Conservation (phyloP, 1,140 invertebrate genomes). For the Colletes latitarsis region DNA sequence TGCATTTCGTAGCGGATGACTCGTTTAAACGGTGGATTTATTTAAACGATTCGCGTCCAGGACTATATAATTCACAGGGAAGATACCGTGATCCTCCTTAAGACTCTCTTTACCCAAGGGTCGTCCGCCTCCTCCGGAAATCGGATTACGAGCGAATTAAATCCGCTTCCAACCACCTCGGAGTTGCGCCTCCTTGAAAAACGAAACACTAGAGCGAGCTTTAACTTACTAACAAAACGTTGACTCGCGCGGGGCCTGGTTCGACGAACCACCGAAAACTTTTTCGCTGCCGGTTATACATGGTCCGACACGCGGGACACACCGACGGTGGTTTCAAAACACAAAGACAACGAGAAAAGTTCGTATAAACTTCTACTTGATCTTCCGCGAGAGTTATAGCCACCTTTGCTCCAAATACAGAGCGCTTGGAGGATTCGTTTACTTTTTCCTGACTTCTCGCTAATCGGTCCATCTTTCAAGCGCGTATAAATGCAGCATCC, state of each 20-base stretch:
- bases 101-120: constrained; percentile 15
- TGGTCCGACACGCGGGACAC: too few relatives aligned
- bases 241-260: not conserved
- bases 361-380: too few relatives aligned
- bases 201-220: not conserved
- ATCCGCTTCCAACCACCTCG: constrained; percentile 24
- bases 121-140: constrained; percentile 42
- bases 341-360: too few relatives aligned
- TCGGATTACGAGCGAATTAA: constrained; percentile 57
- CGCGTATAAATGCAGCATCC: too few relatives aligned
- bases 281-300: not conserved
- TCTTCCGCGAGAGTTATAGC: too few relatives aligned
- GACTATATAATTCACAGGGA: constrained; percentile 40
- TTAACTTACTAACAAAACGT: constrained; percentile 10
- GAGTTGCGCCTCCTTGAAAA: not conserved
- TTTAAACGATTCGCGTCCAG: constrained; percentile 15
- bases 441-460: too few relatives aligned
- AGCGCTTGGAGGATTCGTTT: too few relatives aligned
- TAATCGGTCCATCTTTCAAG: too few relatives aligned
- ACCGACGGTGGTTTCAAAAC: too few relatives aligned
- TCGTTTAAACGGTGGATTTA: not conserved
- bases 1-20: not conserved
- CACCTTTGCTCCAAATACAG: too few relatives aligned
- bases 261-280: not conserved
- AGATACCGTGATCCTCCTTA: constrained; percentile 26